phyloP scores from a whole-genome alignment of 2,888 invertebrate species.

The Chirona hameri region DNA sequence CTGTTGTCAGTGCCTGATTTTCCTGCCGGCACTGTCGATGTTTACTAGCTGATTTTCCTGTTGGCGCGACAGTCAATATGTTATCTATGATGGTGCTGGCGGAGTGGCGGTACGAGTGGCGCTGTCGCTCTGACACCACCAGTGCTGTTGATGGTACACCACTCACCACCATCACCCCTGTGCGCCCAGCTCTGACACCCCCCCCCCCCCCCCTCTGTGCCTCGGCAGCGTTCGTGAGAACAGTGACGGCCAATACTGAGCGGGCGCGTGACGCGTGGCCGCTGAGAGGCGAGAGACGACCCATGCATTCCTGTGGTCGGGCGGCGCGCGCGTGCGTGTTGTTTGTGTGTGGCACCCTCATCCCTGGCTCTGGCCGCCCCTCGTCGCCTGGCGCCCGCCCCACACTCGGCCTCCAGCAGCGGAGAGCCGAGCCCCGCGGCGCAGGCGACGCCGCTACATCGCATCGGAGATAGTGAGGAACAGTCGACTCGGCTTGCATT shows the following conservation, averaged over 20 bases:
- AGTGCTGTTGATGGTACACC: no score
- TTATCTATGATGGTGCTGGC: no score
- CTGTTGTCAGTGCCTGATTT: no score
- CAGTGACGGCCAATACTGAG: constrained; percentile 9
- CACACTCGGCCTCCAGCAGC: no score
- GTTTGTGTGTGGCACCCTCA: neutral
- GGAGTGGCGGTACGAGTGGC: no score
- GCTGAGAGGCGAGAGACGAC: neutral
- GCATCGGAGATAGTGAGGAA: neutral
- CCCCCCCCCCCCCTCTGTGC: neutral
- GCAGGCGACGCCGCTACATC: neutral
- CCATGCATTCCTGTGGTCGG: neutral
- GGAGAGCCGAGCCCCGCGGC: no score
- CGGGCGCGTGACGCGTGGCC: neutral
- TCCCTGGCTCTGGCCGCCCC: neutral
- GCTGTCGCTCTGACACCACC: no score
- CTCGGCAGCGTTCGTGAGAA: neutral
- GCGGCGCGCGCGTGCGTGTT: neutral
- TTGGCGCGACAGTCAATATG: no score
- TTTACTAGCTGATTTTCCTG: no score
- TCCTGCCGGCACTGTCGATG: no score
- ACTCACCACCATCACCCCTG: no score
- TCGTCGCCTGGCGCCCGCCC: neutral
- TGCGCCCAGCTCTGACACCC: neutral
- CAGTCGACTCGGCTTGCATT: neutral